A percentile compares a stretch with the other conserved stretches of the same genome.
Conservation (phyloP, 1,140 invertebrate genomes). For the Papilio xuthus region DNA sequence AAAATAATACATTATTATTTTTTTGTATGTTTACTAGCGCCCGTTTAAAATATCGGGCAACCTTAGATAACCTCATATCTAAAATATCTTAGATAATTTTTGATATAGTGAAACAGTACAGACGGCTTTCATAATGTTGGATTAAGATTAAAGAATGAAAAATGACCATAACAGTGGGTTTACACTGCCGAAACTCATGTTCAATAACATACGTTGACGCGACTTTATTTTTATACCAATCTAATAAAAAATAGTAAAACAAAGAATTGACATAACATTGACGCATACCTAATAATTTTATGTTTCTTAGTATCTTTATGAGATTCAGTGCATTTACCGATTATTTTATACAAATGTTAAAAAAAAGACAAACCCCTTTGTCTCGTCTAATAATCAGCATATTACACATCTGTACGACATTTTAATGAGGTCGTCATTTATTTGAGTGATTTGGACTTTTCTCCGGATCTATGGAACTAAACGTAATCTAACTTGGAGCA, state of each 20-base stretch:
- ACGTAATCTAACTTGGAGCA: too few species aligned
- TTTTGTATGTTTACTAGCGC: neutral
- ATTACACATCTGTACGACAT: too few species aligned
- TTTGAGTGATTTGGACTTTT: too few species aligned
- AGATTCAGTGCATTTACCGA: neutral
- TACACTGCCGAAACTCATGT: neutral
- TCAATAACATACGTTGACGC: too few species aligned
- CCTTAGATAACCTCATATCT: slow-evolving; percentile 7
- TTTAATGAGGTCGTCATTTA: too few species aligned
- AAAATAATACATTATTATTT: neutral
- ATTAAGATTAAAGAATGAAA: slow-evolving; percentile 21
- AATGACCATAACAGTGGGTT: neutral
- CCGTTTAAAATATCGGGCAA: slow-evolving; percentile 8
- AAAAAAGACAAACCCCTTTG: neutral
- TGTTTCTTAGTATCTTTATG: neutral
- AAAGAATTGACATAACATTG: slow-evolving; percentile 8
- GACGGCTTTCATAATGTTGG: neutral
- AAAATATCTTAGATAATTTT: slow-evolving; percentile 28
- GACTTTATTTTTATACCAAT: neutral
- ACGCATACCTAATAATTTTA: neutral
- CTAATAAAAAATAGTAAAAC: neutral
- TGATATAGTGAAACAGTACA: neutral
- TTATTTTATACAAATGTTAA: neutral
- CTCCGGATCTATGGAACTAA: too few species aligned
- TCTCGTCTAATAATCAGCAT: neutral